phyloP scores from a whole-genome alignment of 2,797 vertebrate species.

The Tragelaphus oryx region DNA sequence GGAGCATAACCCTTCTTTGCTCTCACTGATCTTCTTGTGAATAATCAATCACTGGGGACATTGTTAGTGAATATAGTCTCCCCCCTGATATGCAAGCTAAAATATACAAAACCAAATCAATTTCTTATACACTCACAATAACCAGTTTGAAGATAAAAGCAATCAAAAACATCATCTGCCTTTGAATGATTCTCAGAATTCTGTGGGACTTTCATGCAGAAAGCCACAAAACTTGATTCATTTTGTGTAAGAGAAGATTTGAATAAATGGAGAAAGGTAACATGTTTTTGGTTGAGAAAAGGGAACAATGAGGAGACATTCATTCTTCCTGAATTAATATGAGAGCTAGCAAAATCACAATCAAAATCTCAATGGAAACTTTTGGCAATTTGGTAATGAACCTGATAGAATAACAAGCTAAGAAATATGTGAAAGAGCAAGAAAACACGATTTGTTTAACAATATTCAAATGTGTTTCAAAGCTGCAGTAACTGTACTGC shows the following conservation, averaged over 20 bases:
- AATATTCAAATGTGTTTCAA: background rate
- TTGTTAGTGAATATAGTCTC: background rate
- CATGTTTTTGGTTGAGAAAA: background rate
- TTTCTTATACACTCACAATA: background rate
- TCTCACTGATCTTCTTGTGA: background rate
- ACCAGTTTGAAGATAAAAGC: background rate
- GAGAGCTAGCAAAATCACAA: background rate
- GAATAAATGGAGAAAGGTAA: background rate
- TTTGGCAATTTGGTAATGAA: conserved; percentile 13
- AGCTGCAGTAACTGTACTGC: background rate
- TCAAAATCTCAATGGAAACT: conserved; percentile 36
- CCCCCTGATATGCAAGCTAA: background rate
- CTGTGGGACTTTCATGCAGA: background rate
- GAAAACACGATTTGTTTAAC: conserved; percentile 1
- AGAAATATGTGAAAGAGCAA: conserved; percentile 26
- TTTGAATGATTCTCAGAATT: background rate
- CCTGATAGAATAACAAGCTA: conserved; percentile 36
- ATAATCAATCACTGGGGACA: background rate
- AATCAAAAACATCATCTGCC: background rate
- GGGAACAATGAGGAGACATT: background rate
- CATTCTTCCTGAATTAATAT: conserved; percentile 34
- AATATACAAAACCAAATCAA: background rate
- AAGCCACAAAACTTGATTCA: background rate
- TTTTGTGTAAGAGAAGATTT: background rate
- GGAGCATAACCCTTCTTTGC: no score